Percentiles rank a stretch among this genome's conserved stretches.
Evolutionary conservation across 2,888 invertebrate genomes (phyloP).

Genomic region (Pseudolycoriella hygida): DNA sequence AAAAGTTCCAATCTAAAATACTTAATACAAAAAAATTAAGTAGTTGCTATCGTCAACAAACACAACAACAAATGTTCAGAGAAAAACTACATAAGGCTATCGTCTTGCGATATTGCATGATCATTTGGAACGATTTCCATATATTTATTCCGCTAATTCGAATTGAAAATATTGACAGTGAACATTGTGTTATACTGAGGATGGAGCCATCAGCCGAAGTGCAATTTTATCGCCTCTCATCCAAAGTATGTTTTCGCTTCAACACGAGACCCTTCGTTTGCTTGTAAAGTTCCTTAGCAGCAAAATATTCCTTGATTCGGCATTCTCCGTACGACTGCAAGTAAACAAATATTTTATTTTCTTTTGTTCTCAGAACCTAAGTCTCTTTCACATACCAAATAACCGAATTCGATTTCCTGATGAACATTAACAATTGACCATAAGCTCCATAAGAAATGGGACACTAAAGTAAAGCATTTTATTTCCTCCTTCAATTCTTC

Average conservation of each 20-base stretch:
- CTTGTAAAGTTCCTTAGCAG: conserved; percentile 2
- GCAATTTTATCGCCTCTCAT: conserved; percentile 4
- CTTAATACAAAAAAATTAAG: too few species aligned
- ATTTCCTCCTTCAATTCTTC: conserved; percentile 56
- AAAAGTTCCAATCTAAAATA: too few species aligned
- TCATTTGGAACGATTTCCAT: too few species aligned
- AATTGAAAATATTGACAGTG: too few species aligned
- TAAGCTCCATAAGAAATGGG: conserved; percentile 86
- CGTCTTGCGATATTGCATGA: too few species aligned
- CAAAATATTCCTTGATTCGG: conserved; percentile 3
- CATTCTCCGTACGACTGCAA: conserved; percentile 1
- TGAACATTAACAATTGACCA: conserved; percentile 85
- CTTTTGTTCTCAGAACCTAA: not conserved
- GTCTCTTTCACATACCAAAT: conserved; percentile 21
- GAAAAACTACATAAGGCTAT: too few species aligned
- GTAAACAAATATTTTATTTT: not conserved
- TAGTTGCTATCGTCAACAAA: too few species aligned
- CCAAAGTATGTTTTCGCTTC: conserved; percentile 5
- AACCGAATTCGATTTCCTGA: conserved; percentile 82
- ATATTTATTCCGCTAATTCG: too few species aligned
- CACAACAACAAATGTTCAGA: too few species aligned
- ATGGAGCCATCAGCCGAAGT: too few species aligned
- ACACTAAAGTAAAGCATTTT: conserved; percentile 64
- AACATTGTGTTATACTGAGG: too few species aligned
- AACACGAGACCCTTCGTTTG: conserved; percentile 2